Evolutionary conservation across 2,113 vertebrate species (phyloP).

Genomic region (Cygnus atratus): DNA sequence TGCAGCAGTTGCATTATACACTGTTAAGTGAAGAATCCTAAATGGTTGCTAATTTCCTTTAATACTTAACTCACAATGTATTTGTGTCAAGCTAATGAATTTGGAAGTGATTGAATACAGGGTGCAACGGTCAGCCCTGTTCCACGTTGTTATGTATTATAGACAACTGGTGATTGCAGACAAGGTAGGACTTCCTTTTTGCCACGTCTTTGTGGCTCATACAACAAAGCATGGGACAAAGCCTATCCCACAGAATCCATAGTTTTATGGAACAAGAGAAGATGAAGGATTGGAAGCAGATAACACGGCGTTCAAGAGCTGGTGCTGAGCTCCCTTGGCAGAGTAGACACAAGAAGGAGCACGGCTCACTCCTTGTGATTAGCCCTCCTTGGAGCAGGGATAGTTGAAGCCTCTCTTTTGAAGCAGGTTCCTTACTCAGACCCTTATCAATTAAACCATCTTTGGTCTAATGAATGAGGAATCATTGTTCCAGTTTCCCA

Average conservation of each 20-base stretch:
- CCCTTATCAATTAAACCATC: background rate
- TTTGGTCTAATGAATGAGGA: background rate
- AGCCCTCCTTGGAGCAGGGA: background rate
- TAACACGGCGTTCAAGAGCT: background rate
- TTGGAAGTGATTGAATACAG: fast-evolving
- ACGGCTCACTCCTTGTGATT: background rate
- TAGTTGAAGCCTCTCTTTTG: background rate
- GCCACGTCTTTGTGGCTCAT: background rate
- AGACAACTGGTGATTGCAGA: background rate
- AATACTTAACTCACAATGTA: background rate
- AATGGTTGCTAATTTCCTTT: background rate
- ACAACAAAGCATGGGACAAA: background rate
- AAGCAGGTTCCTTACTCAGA: background rate
- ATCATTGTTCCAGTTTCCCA: background rate
- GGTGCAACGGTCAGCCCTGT: background rate
- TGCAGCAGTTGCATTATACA: background rate
- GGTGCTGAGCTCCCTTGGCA: background rate
- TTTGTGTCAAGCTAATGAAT: background rate
- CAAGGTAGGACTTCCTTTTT: background rate
- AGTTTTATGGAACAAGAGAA: background rate
- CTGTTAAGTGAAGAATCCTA: background rate
- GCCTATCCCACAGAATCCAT: background rate
- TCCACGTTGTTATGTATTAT: background rate
- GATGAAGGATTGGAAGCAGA: background rate
- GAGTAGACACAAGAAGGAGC: background rate